A percentile compares a stretch with the other conserved stretches of the same genome.
phyloP scores from a whole-genome alignment of 1,140 invertebrate genomes.

The Procambarus virginalis region DNA sequence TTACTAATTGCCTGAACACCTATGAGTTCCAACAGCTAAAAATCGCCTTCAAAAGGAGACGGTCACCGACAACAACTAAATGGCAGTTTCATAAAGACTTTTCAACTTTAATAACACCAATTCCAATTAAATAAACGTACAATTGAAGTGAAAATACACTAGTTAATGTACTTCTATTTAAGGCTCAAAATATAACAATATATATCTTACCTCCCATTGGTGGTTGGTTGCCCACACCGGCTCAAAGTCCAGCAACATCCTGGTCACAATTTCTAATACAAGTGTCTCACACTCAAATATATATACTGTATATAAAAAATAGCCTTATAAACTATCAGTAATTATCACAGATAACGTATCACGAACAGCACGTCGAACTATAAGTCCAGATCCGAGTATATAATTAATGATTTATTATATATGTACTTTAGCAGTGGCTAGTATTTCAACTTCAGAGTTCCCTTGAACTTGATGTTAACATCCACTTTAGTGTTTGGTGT shows the following conservation, averaged over 20 bases:
- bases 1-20: too few species aligned
- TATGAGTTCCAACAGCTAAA: too few species aligned
- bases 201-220: slow-evolving; percentile 28
- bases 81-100: background rate
- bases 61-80: background rate
- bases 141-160: background rate
- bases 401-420: too few species aligned
- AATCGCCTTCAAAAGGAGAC: too few species aligned
- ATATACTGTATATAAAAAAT: background rate
- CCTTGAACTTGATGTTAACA: too few species aligned
- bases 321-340: background rate
- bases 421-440: too few species aligned
- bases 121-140: too few species aligned
- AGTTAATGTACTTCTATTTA: background rate
- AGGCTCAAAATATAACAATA: background rate
- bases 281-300: background rate
- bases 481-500: too few species aligned
- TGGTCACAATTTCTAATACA: background rate
- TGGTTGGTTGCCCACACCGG: slow-evolving; percentile 15
- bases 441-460: too few species aligned
- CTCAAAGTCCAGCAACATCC: slow-evolving; percentile 37
- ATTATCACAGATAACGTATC: slow-evolving; percentile 5
- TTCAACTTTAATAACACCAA: too few species aligned
- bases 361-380: background rate
- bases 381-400: too few species aligned